phyloP scores from a whole-genome alignment of 2,888 invertebrate species.

The Morpho deidamia region DNA sequence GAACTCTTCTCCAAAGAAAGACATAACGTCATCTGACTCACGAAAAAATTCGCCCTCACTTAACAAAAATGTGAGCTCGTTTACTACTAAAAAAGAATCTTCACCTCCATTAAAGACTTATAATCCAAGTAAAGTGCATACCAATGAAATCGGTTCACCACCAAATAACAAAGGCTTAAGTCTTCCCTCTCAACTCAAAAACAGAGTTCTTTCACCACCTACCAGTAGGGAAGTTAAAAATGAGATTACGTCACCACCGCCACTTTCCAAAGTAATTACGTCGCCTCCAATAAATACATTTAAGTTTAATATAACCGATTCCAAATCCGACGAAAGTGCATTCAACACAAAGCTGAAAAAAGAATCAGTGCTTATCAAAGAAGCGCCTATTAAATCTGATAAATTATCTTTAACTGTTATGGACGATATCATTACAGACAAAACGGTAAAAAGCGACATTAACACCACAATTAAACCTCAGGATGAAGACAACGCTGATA shows the following conservation, averaged over 20 bases:
- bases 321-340: slow-evolving; percentile 28
- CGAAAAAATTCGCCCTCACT: slow-evolving; percentile 15
- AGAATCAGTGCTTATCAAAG: slow-evolving; percentile 36
- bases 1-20: slow-evolving; percentile 22
- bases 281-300: slow-evolving; percentile 25
- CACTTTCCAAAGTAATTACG: slow-evolving; percentile 15
- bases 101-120: slow-evolving; percentile 18
- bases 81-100: slow-evolving; percentile 8
- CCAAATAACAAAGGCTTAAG: slow-evolving; percentile 8
- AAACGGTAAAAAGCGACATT: slow-evolving; percentile 12
- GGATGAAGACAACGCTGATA: slow-evolving; percentile 18
- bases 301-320: slow-evolving; percentile 29
- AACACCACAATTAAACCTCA: slow-evolving; percentile 15
- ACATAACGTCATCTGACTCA: slow-evolving; percentile 9
- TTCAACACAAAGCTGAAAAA: slow-evolving; percentile 32
- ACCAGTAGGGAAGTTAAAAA: slow-evolving; percentile 28
- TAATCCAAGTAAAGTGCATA: slow-evolving; percentile 5
- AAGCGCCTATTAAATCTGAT: slow-evolving; percentile 36
- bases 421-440: slow-evolving; percentile 19
- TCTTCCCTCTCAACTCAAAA: slow-evolving; percentile 18
- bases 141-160: slow-evolving; percentile 18
- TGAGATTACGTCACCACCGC: slow-evolving; percentile 16
- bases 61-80: slow-evolving; percentile 18
- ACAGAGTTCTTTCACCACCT: slow-evolving; percentile 24
- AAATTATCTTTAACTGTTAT: slow-evolving; percentile 32